Percentiles rank a stretch among this genome's conserved stretches.
These are phyloP conservation scores for Oscheius sp. DNA, from an alignment of 2,888 invertebrate genomes.

Conservation along the genomic window DNA sequence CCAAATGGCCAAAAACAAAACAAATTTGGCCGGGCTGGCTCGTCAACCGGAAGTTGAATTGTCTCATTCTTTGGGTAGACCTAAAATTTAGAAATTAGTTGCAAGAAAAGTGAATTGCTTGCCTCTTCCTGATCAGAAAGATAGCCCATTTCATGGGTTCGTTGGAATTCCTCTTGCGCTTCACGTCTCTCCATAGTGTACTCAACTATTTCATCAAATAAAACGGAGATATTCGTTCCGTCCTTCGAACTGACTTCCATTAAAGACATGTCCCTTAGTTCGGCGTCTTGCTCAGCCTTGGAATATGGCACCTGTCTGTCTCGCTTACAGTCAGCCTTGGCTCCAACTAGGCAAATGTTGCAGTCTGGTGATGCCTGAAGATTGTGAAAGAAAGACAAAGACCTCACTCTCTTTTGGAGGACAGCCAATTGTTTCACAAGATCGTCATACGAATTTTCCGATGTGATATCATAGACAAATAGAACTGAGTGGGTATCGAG, in stretches of 20 bases:
- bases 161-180: conserved; percentile 6
- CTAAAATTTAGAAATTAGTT: conserved; percentile 2
- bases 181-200: conserved; percentile 12
- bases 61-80: conserved; percentile 21
- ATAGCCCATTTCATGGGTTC: conserved; percentile 8
- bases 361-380: conserved; percentile 25
- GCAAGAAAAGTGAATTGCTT: background rate
- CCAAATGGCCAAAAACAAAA: conserved; percentile 25
- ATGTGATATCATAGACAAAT: conserved; percentile 24
- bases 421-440: conserved; percentile 4
- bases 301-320: conserved; percentile 9
- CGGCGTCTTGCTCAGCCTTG: conserved; percentile 20
- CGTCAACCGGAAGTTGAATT: background rate
- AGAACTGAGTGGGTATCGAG: conserved; percentile 15
- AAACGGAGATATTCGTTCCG: conserved; percentile 5
- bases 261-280: conserved; percentile 17
- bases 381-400: background rate
- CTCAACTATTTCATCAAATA: conserved; percentile 13
- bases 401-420: conserved; percentile 12
- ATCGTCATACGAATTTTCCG: conserved; percentile 11
- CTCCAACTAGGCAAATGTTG: conserved; percentile 23
- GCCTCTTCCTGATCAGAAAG: conserved; percentile 16
- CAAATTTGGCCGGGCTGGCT: conserved; percentile 5
- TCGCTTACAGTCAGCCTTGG: conserved; percentile 10
- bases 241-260: conserved; percentile 20